Conservation (phyloP, 1,140 invertebrate genomes). For the Drosophila grimshawi region DNA sequence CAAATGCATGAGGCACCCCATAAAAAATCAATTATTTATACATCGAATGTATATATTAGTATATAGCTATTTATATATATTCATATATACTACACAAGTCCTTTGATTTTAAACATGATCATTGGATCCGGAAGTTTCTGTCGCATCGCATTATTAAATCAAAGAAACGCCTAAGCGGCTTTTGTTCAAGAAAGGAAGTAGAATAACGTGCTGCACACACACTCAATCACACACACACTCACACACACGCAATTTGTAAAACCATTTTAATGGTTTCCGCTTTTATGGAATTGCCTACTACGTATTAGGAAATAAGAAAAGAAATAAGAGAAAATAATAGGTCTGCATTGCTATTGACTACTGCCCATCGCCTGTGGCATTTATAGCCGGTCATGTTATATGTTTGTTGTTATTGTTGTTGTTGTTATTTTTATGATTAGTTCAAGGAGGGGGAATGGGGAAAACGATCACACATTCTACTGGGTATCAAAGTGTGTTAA, state of each 20-base stretch:
- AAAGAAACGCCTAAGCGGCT: slow-evolving; percentile 58
- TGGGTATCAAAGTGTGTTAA: slow-evolving; percentile 67
- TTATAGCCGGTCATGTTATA: slow-evolving; percentile 1
- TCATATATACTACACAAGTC: neutral
- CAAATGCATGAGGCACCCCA: too few relatives aligned
- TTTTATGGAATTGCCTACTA: slow-evolving; percentile 61
- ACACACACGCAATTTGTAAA: slow-evolving; percentile 45
- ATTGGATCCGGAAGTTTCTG: slow-evolving; percentile 73
- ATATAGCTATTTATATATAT: neutral
- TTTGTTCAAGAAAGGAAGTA: slow-evolving; percentile 77
- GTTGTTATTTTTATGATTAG: slow-evolving; percentile 54
- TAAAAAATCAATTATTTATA: too few relatives aligned
- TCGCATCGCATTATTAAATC: slow-evolving; percentile 41
- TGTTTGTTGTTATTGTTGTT: slow-evolving; percentile 34
- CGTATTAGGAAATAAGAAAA: slow-evolving; percentile 42
- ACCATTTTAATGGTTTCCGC: slow-evolving; percentile 79
- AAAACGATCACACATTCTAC: slow-evolving; percentile 24
- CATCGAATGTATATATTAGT: neutral
- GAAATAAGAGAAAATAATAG: slow-evolving; percentile 61
- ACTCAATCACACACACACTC: neutral
- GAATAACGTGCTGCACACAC: slow-evolving; percentile 41
- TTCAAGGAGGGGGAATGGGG: slow-evolving; percentile 35
- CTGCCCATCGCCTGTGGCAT: slow-evolving; percentile 55
- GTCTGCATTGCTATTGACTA: slow-evolving; percentile 54
- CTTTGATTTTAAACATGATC: slow-evolving; percentile 27